phyloP scores from a whole-genome alignment of 2,797 vertebrate species.

The Phrynocephalus guinanensis region DNA sequence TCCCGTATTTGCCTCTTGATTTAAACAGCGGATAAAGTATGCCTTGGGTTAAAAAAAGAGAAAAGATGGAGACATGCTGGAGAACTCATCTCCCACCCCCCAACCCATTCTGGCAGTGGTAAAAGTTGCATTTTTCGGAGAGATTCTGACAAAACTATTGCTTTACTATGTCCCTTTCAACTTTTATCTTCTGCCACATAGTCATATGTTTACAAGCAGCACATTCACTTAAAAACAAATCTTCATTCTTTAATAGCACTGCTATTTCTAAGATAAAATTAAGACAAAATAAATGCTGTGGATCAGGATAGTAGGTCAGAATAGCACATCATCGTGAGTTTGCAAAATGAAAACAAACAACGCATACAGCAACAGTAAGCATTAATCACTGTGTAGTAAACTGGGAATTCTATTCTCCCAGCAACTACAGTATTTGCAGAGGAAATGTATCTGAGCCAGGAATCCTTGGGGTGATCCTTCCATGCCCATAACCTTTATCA shows the following conservation, averaged over 20 bases:
- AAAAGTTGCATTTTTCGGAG: not conserved
- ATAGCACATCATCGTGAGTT: slow-evolving; percentile 66
- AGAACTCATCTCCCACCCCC: too few species aligned
- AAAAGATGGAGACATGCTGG: not conserved
- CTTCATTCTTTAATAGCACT: slow-evolving; percentile 63
- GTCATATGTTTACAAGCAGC: not conserved
- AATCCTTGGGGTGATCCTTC: not conserved
- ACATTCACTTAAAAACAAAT: slow-evolving; percentile 55
- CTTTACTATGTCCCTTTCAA: slow-evolving; percentile 10
- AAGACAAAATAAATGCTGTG: slow-evolving; percentile 66
- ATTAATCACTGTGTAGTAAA: slow-evolving; percentile 66
- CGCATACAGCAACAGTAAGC: slow-evolving; percentile 69
- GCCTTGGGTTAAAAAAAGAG: slow-evolving; percentile 11
- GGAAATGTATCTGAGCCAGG: slow-evolving; percentile 49
- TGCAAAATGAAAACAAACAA: slow-evolving; percentile 76
- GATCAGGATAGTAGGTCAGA: slow-evolving; percentile 72
- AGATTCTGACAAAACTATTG: slow-evolving; percentile 14
- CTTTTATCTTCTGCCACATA: not conserved
- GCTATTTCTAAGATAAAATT: slow-evolving; percentile 65
- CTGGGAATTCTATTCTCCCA: slow-evolving; percentile 54
- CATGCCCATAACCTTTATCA: slow-evolving; percentile 18
- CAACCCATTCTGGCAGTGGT: not conserved
- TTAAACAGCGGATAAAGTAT: slow-evolving; percentile 38
- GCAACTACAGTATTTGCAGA: slow-evolving; percentile 54
- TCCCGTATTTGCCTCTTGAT: not conserved